phyloP scores from a whole-genome alignment of 2,113 vertebrate species.

The Orientallactaga bullata region DNA sequence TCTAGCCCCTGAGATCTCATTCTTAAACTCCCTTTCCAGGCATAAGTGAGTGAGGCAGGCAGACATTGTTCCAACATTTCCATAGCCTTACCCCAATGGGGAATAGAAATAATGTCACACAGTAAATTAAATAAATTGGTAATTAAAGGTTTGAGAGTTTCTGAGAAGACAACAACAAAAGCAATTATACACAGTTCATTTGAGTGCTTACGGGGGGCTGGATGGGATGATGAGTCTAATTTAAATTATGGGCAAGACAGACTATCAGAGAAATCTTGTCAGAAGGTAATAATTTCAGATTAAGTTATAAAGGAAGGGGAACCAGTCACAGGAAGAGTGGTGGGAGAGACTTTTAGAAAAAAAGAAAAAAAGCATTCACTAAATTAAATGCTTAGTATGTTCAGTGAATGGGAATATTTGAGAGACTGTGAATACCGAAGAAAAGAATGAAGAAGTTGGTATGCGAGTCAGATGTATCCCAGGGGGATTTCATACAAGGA shows the following conservation, averaged over 20 bases:
- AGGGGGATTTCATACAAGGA: not conserved
- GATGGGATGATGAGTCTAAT: not conserved
- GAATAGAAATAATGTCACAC: slow-evolving; percentile 30
- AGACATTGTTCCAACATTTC: not conserved
- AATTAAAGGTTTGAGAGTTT: slow-evolving; percentile 39
- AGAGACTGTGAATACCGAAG: not conserved
- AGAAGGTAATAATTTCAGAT: not conserved
- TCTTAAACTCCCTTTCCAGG: too few relatives aligned
- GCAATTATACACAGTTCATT: not conserved
- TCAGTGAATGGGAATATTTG: not conserved
- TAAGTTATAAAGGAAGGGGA: not conserved
- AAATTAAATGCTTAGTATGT: not conserved
- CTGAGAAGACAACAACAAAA: slow-evolving; percentile 34
- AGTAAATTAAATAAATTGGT: slow-evolving; percentile 47
- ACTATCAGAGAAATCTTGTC: not conserved
- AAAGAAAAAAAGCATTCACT: not conserved
- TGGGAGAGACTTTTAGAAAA: not conserved
- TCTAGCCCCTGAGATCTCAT: not conserved
- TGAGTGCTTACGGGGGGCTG: not conserved
- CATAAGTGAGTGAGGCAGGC: not conserved
- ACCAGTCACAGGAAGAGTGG: rapidly evolving
- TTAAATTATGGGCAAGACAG: not conserved
- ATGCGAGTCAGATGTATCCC: not conserved
- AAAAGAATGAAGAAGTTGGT: not conserved
- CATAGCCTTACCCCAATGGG: not conserved